Evolutionary conservation across 2,797 vertebrate genomes (phyloP), one percentile per base, ranked within the genome.

Genomic region (Mormyrus hasselquistii): DNA sequence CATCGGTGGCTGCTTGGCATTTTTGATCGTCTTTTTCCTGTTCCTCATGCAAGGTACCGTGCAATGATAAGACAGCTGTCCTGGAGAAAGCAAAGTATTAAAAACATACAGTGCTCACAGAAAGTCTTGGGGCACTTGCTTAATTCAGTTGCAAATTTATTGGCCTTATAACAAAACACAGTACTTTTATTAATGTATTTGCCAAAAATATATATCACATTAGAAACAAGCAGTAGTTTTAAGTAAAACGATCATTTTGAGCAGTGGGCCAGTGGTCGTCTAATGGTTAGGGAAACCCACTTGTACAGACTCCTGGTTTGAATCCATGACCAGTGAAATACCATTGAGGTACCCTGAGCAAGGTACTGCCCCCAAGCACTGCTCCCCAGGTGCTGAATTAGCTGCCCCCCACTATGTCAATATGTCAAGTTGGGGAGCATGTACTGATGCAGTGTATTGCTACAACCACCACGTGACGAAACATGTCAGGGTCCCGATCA

Each of bases 21-120:
- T 95, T 1, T 95, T 94, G 87, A 92, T 98, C 91, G 93, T 99
- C 44, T 87, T 96, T 87, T 96, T 96, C 0, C 94, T 99, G 90
- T 90, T 99, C 8, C 94, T 99, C 86, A 99, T 99, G 99, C 99
- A 99, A 97, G 98, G 98, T 99, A 91, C 29, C 2, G 55, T 0
- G 9, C 49, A 84, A n/a, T 5, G 14, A 16, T 29, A 34, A 55
- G 5, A 38, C 25, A 38, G 25, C 5, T 34, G 49, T 86, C 25
- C 52, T 84, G 6, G 12, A 84, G n/a, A 50, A 22, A 41, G 19
- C 47, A 25, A 12, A 50, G 19, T 50, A 47, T 29, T 49, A 8
- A 49, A 25, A 29, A 52, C 12, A 49, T 44, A 83, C 25, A 65
- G 25, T 4, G 22, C 8, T 62, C n/a, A 25, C 59, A 62, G 59